Evolutionary conservation across 2,888 invertebrate species (phyloP).

Genomic region (Prenolepis imparis): DNA sequence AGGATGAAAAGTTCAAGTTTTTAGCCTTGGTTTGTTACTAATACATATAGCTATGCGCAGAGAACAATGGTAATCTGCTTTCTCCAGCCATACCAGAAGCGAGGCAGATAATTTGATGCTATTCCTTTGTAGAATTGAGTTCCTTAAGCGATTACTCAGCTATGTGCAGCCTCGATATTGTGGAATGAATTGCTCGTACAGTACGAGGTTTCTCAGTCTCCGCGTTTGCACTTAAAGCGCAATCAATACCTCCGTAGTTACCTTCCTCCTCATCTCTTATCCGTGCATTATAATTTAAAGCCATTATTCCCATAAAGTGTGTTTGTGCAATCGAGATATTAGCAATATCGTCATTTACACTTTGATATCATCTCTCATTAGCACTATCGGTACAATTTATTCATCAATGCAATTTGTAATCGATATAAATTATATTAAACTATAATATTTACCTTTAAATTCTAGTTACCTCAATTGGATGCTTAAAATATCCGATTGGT

Average conservation of each 20-base stretch:
- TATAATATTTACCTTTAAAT: not conserved
- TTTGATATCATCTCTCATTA: not conserved
- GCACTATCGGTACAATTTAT: not conserved
- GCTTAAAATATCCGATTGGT: not conserved
- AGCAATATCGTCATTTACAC: not conserved
- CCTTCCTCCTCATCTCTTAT: not conserved
- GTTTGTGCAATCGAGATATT: not conserved
- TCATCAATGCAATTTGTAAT: not conserved
- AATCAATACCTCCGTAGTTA: not conserved
- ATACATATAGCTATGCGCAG: no score
- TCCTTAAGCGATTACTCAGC: constrained; percentile 16
- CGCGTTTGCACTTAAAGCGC: not conserved
- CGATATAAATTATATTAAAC: not conserved
- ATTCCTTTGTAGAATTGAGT: constrained; percentile 13
- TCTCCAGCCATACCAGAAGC: not conserved
- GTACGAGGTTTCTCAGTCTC: not conserved
- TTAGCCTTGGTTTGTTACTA: constrained; percentile 6
- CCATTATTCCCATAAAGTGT: not conserved
- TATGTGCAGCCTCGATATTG: not conserved
- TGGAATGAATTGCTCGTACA: not conserved
- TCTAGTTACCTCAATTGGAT: not conserved
- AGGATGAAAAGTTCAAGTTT: not conserved
- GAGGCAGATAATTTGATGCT: constrained; percentile 16
- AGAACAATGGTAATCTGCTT: constrained; percentile 1
- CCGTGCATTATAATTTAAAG: not conserved